A percentile compares a stretch with the other conserved stretches of the same genome.
phyloP scores from a whole-genome alignment of 2,797 vertebrate species.

The Nasua narica region DNA sequence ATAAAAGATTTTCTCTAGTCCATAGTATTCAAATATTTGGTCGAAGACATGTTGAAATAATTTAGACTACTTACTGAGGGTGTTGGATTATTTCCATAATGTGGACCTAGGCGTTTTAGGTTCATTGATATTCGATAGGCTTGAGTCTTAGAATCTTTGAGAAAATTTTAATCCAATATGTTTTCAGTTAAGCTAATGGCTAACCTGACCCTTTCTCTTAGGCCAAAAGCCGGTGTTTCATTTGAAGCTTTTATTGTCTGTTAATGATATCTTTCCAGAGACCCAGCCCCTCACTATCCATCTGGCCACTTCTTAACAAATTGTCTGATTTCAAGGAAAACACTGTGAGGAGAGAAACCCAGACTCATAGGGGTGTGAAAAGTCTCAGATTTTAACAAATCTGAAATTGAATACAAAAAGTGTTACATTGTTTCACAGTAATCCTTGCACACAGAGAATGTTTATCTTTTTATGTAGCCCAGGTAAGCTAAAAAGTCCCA shows the following conservation, averaged over 20 bases:
- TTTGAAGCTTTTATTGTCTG: conserved; percentile 15
- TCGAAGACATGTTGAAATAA: background rate
- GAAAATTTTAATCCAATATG: background rate
- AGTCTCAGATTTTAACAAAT: background rate
- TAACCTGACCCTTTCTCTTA: background rate
- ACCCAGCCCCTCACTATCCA: background rate
- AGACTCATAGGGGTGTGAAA: background rate
- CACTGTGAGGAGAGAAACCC: background rate
- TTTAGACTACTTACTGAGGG: background rate
- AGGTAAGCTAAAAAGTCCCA: background rate
- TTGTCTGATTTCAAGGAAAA: conserved; percentile 46
- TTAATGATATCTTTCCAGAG: background rate
- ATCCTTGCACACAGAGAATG: background rate
- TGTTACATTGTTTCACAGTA: conserved; percentile 23
- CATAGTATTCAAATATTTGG: background rate
- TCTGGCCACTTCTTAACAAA: background rate
- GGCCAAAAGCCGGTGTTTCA: background rate
- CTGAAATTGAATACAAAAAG: conserved; percentile 20
- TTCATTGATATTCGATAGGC: background rate
- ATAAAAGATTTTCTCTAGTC: background rate
- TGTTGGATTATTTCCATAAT: background rate
- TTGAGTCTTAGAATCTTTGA: background rate
- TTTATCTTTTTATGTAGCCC: conserved; percentile 7
- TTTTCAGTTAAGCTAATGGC: conserved; percentile 28
- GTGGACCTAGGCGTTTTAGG: background rate